Conservation (phyloP, 2,888 invertebrate species). For the Cacoxenus indagator region DNA sequence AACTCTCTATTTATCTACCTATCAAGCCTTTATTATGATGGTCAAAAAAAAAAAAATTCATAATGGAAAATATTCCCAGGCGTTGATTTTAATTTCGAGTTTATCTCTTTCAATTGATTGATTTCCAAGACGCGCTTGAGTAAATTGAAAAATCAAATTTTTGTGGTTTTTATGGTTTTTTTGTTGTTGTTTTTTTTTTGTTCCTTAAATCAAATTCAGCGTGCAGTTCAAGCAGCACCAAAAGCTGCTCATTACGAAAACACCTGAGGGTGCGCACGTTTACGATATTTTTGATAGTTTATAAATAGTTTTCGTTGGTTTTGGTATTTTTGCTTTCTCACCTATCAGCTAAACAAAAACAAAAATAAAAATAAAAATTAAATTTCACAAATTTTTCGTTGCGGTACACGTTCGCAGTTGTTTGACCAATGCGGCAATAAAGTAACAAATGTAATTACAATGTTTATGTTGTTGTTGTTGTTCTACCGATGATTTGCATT, state of each 20-base stretch:
- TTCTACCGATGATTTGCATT: not conserved
- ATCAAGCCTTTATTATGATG: too few species aligned
- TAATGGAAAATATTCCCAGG: too few species aligned
- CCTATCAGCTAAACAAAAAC: too few species aligned
- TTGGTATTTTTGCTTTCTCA: too few species aligned
- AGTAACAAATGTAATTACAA: not conserved
- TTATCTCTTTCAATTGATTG: too few species aligned
- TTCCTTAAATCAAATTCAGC: not conserved
- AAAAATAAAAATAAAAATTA: too few species aligned
- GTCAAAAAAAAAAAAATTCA: too few species aligned
- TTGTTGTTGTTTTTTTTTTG: not conserved
- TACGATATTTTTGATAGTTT: not conserved
- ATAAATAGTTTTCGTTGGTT: not conserved
- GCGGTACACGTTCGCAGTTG: not conserved
- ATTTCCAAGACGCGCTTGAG: not conserved
- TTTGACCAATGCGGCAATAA: not conserved
- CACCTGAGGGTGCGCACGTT: constrained; percentile 1
- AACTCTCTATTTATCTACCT: too few species aligned
- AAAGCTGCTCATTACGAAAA: not conserved
- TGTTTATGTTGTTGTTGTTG: not conserved
- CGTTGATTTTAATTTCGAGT: too few species aligned
- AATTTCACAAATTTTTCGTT: too few species aligned
- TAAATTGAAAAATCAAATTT: not conserved
- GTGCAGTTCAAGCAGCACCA: not conserved
- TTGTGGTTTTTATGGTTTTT: not conserved